Percentiles rank a stretch among this genome's conserved stretches.
Evolutionary conservation across 2,888 invertebrate species (phyloP).

Genomic region (Schrankia costaestrigalis): DNA sequence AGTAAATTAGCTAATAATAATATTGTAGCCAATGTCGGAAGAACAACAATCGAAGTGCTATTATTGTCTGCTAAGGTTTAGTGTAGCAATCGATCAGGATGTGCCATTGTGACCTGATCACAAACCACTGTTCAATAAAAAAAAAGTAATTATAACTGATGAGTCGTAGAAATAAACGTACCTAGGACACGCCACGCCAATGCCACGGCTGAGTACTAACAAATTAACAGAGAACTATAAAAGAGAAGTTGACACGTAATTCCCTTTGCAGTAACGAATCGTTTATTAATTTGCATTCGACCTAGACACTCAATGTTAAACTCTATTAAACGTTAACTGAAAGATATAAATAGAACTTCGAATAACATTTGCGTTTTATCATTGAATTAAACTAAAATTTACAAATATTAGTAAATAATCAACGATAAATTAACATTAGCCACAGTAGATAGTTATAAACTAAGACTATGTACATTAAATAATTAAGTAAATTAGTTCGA

Average conservation of each 20-base stretch:
- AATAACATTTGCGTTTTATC: constrained; percentile 1
- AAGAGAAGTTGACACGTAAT: constrained; percentile 24
- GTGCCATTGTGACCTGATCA: constrained; percentile 33
- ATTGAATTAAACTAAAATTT: too few species aligned
- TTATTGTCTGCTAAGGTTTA: constrained; percentile 26
- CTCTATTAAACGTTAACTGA: constrained; percentile 25
- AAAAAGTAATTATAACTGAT: constrained; percentile 43
- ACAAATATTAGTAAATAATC: too few species aligned
- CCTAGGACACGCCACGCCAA: constrained; percentile 42
- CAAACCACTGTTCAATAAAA: constrained; percentile 23
- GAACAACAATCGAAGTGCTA: constrained; percentile 26
- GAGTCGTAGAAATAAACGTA: constrained; percentile 32
- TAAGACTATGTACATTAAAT: too few species aligned
- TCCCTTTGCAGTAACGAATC: constrained; percentile 24
- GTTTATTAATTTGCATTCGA: constrained; percentile 37
- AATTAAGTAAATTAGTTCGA: too few species aligned
- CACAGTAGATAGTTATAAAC: too few species aligned
- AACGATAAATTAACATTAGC: too few species aligned
- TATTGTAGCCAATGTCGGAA: constrained; percentile 32
- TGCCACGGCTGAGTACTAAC: constrained; percentile 37
- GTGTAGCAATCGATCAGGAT: constrained; percentile 52
- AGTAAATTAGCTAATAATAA: constrained; percentile 17
- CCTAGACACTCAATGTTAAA: constrained; percentile 39
- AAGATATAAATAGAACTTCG: constrained; percentile 27
- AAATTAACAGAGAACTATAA: constrained; percentile 36